phyloP scores from a whole-genome alignment of 2,113 vertebrate species.

The Trematomus loennbergii region DNA sequence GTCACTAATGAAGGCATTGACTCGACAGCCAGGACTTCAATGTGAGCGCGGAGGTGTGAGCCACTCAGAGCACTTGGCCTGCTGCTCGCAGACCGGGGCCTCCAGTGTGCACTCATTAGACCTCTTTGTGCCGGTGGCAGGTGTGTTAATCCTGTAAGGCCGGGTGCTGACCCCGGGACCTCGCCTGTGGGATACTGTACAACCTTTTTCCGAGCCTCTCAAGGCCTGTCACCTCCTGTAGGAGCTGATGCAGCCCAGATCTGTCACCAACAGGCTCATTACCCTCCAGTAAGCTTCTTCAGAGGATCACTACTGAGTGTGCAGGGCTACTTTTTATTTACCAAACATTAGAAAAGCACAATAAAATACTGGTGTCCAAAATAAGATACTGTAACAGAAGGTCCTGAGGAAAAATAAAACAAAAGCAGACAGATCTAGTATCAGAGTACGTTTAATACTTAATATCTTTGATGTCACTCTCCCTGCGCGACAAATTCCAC shows the following conservation, averaged over 20 bases:
- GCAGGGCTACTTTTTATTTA: not conserved
- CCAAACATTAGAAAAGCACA: not conserved
- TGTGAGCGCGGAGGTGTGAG: slow-evolving; percentile 58
- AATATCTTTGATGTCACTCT: not conserved
- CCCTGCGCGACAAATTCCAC: not conserved
- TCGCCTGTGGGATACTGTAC: slow-evolving; percentile 65
- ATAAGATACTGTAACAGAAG: not conserved
- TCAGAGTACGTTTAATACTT: no score
- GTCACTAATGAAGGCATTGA: slow-evolving; percentile 80
- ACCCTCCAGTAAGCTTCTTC: slow-evolving; percentile 30
- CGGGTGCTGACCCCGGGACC: slow-evolving; percentile 68
- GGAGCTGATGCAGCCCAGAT: slow-evolving; percentile 48
- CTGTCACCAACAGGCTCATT: slow-evolving; percentile 54
- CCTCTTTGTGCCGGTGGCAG: slow-evolving; percentile 69
- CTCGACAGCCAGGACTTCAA: slow-evolving; percentile 64
- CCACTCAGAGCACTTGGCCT: slow-evolving; percentile 60
- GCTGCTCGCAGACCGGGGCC: slow-evolving; percentile 53
- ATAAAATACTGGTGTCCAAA: not conserved
- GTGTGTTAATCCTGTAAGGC: slow-evolving; percentile 73
- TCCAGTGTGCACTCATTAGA: slow-evolving; percentile 73
- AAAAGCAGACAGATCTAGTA: no score
- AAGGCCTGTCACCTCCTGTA: slow-evolving; percentile 60
- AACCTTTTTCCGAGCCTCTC: slow-evolving; percentile 39
- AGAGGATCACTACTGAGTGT: slow-evolving; percentile 7
- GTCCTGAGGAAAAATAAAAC: not conserved